These are phyloP conservation scores for Melanostoma scalare DNA, from an alignment of 2,888 invertebrate genomes.

Conservation along the genomic window DNA sequence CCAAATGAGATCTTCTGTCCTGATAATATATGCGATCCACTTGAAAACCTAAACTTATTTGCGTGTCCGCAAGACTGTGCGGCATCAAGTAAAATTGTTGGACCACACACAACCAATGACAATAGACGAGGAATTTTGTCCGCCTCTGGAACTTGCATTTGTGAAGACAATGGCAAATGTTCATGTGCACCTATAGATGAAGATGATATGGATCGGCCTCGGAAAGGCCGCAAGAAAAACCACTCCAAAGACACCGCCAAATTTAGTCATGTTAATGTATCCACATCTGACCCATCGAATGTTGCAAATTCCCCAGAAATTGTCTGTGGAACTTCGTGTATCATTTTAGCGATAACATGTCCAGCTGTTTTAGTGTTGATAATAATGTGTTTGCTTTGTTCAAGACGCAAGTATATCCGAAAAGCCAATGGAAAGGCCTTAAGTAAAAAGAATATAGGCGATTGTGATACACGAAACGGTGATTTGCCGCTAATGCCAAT, in stretches of 20 bases:
- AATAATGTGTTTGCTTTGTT: constrained; percentile 77
- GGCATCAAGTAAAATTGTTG: constrained; percentile 76
- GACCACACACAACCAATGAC: constrained; percentile 78
- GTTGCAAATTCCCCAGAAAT: constrained; percentile 76
- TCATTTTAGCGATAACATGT: constrained; percentile 78
- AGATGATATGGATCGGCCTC: constrained; percentile 75
- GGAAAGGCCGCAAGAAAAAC: too few relatives aligned
- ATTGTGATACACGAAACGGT: constrained; percentile 77
- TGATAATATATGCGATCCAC: constrained; percentile 87
- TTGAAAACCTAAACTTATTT: constrained; percentile 83
- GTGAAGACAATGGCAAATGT: constrained; percentile 80
- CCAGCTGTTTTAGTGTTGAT: constrained; percentile 77
- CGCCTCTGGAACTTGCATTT: constrained; percentile 80
- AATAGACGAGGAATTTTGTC: constrained; percentile 79
- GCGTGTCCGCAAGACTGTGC: constrained; percentile 91
- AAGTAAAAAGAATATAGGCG: constrained; percentile 59
- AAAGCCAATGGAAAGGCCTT: constrained; percentile 76
- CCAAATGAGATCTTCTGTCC: constrained; percentile 86
- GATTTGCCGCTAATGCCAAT: constrained; percentile 80
- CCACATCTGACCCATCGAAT: constrained; percentile 36
- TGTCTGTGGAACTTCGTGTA: constrained; percentile 80
- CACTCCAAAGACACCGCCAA: constrained; percentile 56
- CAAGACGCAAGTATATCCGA: constrained; percentile 77
- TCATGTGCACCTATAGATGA: constrained; percentile 79
- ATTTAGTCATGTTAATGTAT: constrained; percentile 41